Evolutionary conservation across 2,797 vertebrate species (phyloP).

Genomic region (Acropternis orthonyx): DNA sequence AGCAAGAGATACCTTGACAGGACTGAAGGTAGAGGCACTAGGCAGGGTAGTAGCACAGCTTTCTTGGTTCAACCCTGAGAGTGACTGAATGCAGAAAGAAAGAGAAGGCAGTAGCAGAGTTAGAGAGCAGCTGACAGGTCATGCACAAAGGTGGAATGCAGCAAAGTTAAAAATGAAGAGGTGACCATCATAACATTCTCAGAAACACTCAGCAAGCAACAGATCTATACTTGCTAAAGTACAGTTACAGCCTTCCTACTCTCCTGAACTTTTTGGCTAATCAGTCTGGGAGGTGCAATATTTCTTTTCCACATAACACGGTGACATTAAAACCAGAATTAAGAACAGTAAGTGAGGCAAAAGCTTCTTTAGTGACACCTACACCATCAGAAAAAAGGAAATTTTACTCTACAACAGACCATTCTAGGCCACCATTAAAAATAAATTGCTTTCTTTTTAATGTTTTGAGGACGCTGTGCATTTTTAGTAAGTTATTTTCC

Average conservation of each 20-base stretch:
- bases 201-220: background rate
- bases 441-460: background rate
- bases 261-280: background rate
- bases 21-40: constrained; percentile 72
- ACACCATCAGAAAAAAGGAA: background rate
- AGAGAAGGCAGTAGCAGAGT: constrained; percentile 62
- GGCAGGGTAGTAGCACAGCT: constrained; percentile 70
- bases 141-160: background rate
- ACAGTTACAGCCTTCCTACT: background rate
- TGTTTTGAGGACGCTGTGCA: background rate
- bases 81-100: constrained; percentile 73
- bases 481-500: background rate
- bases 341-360: background rate
- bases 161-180: constrained; percentile 23
- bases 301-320: background rate
- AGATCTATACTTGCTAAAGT: background rate
- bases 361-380: background rate
- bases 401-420: background rate
- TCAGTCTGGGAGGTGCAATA: background rate
- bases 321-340: background rate
- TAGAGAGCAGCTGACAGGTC: constrained; percentile 26
- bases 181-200: background rate
- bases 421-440: background rate
- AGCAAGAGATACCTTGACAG: constrained; percentile 77
- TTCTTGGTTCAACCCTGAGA: constrained; percentile 74